Conservation (phyloP, 1,140 invertebrate genomes). For the Philaenus spumarius region DNA sequence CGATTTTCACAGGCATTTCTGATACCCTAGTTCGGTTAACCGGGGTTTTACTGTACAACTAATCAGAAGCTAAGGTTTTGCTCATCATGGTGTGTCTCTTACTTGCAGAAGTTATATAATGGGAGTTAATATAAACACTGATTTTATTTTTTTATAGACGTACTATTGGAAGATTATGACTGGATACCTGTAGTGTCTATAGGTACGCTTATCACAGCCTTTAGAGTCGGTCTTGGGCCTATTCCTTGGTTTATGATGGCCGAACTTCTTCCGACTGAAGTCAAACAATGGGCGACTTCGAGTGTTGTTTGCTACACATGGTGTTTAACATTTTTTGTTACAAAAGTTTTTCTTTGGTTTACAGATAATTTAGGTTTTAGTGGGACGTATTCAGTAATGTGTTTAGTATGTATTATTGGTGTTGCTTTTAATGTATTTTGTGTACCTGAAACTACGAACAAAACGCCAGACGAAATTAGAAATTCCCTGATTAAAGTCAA, state of each 20-base stretch:
- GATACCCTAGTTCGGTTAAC: too few species aligned
- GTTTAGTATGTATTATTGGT: conserved; percentile 60
- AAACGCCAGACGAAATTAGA: conserved; percentile 74
- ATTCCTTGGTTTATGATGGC: conserved; percentile 65
- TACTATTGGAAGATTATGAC: conserved; percentile 10
- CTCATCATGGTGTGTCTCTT: too few species aligned
- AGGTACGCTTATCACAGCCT: conserved; percentile 42
- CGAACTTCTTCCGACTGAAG: conserved; percentile 58
- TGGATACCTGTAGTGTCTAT: conserved; percentile 41
- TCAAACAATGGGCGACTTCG: conserved; percentile 48
- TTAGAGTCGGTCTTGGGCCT: conserved; percentile 57
- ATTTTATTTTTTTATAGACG: too few species aligned
- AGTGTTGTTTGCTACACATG: conserved; percentile 44
- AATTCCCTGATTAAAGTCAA: background rate
- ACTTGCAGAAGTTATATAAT: too few species aligned
- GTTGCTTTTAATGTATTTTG: conserved; percentile 63
- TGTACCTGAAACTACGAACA: conserved; percentile 91
- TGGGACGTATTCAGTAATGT: conserved; percentile 77
- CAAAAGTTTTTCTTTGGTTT: conserved; percentile 41
- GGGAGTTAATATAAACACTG: too few species aligned
- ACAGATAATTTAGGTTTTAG: conserved; percentile 53
- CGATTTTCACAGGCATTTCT: too few species aligned
- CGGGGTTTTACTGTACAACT: too few species aligned
- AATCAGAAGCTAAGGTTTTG: too few species aligned
- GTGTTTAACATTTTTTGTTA: conserved; percentile 46